A percentile compares a stretch with the other conserved stretches of the same genome.
These are phyloP conservation scores for Bungarus multicinctus DNA, from an alignment of 2,113 vertebrate genomes.

Conservation along the genomic window DNA sequence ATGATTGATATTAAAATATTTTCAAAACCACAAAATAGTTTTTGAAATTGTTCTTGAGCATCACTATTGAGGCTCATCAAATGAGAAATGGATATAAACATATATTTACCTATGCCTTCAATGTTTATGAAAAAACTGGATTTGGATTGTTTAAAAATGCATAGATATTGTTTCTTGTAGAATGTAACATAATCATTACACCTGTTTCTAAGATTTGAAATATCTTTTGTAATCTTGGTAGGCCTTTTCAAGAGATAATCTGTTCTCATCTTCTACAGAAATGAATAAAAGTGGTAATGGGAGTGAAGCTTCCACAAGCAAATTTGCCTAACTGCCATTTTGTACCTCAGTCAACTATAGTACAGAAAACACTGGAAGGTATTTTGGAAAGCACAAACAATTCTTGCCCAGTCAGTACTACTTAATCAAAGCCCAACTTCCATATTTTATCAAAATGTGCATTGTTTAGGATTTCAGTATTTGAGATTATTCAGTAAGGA, in stretches of 20 bases:
- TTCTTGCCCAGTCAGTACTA: neutral
- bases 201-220: neutral
- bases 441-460: neutral
- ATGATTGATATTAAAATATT: neutral
- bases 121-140: neutral
- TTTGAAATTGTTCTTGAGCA: slow-evolving; percentile 1
- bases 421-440: neutral
- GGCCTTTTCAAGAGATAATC: neutral
- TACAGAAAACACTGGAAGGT: neutral
- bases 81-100: neutral
- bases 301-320: neutral
- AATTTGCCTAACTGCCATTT: neutral
- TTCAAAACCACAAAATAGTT: neutral
- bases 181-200: neutral
- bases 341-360: neutral
- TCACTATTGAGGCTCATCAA: neutral
- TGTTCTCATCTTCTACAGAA: neutral
- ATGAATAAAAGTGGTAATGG: neutral
- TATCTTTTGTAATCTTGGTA: neutral
- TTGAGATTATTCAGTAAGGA: neutral
- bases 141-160: neutral
- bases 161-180: neutral
- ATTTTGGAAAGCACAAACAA: neutral
- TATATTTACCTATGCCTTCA: neutral
- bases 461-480: neutral